Evolutionary conservation across 2,797 vertebrate genomes (phyloP).

Genomic region (Propithecus deckenii): DNA sequence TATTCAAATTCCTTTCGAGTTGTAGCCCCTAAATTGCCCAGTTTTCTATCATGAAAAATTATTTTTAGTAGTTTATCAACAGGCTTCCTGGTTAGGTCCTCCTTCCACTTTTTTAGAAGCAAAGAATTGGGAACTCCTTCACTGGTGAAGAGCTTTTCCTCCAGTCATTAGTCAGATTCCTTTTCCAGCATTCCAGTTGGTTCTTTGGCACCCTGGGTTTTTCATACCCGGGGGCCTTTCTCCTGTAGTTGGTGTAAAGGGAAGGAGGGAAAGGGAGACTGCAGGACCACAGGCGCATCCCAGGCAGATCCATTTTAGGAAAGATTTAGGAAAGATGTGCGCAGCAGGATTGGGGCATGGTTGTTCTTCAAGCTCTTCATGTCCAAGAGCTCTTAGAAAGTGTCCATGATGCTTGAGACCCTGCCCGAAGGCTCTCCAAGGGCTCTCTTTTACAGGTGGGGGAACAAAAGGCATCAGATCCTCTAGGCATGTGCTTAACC

Average conservation of each 20-base stretch:
- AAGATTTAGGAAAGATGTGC: background rate
- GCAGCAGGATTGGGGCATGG: background rate
- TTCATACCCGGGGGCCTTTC: background rate
- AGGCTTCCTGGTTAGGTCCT: background rate
- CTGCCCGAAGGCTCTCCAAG: background rate
- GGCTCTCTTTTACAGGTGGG: background rate
- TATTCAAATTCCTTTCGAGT: background rate
- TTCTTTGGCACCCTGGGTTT: background rate
- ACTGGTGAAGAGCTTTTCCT: background rate
- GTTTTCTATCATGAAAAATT: background rate
- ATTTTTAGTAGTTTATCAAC: background rate
- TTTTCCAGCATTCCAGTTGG: background rate
- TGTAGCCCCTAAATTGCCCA: background rate
- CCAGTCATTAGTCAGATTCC: background rate
- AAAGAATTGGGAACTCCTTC: background rate
- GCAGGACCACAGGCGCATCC: background rate
- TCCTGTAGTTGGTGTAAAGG: background rate
- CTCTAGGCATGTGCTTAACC: background rate
- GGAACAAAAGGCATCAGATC: background rate
- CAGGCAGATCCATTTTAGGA: background rate
- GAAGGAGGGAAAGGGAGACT: background rate
- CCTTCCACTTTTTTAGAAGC: background rate
- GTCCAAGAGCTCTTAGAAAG: background rate
- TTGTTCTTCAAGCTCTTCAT: background rate
- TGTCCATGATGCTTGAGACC: fast-evolving